These are phyloP conservation scores for Erinaceus europaeus DNA, from an alignment of 2,113 vertebrate species.

Conservation along the genomic window DNA sequence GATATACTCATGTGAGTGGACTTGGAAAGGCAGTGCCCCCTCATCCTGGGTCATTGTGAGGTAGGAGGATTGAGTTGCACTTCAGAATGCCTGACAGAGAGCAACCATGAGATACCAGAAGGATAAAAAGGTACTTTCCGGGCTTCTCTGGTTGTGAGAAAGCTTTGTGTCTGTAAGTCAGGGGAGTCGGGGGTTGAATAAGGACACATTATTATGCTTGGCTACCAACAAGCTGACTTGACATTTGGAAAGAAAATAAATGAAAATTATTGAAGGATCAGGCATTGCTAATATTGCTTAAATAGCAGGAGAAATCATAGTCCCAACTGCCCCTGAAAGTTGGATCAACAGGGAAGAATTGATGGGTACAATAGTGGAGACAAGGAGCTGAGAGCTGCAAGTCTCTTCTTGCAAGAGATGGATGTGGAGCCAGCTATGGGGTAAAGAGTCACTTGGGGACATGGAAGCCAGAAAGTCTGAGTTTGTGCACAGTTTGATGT, in stretches of 20 bases:
- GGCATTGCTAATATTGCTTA: not conserved
- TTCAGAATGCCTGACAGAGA: not conserved
- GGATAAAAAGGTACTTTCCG: not conserved
- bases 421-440: fast-evolving
- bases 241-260: slow-evolving; percentile 41
- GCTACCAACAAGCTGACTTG: not conserved
- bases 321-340: not conserved
- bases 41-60: not conserved
- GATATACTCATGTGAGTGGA: fast-evolving
- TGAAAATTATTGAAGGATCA: slow-evolving; percentile 9
- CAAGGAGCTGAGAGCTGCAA: not conserved
- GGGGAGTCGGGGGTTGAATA: not conserved
- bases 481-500: not conserved
- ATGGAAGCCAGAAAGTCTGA: not conserved
- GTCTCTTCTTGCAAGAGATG: not conserved
- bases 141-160: not conserved
- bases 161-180: slow-evolving; percentile 12
- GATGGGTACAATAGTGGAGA: not conserved
- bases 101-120: not conserved
- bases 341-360: fast-evolving
- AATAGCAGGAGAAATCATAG: not conserved
- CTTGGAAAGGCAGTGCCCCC: not conserved
- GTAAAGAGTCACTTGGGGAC: not conserved
- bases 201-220: slow-evolving; percentile 37
- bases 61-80: too few relatives aligned